phyloP scores from a whole-genome alignment of 2,888 invertebrate species.

The Pimpla rufipes region DNA sequence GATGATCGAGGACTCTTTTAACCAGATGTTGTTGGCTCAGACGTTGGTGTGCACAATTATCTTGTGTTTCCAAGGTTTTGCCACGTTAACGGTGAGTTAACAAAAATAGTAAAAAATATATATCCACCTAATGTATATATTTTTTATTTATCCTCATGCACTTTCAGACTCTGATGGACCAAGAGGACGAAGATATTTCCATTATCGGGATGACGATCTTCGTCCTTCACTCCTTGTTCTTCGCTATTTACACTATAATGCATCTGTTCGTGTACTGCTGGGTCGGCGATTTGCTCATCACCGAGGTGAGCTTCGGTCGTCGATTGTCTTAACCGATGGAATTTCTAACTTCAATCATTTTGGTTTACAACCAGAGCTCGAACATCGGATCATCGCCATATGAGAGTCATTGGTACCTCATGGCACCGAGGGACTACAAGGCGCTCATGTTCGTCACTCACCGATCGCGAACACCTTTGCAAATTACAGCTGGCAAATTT shows the following conservation, averaged over 20 bases:
- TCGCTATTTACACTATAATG: slow-evolving; percentile 67
- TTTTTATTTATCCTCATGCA: neutral
- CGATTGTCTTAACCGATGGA: no score
- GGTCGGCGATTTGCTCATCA: slow-evolving; percentile 73
- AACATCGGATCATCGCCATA: no score
- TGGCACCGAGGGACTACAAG: no score
- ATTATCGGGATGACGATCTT: slow-evolving; percentile 64
- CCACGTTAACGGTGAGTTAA: slow-evolving; percentile 74
- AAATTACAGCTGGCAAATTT: slow-evolving; percentile 78
- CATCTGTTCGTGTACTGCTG: slow-evolving; percentile 76
- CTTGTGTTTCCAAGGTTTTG: slow-evolving; percentile 77
- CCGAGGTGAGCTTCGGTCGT: slow-evolving; percentile 60
- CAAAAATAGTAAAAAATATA: neutral
- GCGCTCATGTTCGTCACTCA: slow-evolving; percentile 69
- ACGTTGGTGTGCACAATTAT: slow-evolving; percentile 74
- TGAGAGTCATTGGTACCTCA: no score
- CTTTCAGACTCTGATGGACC: slow-evolving; percentile 64
- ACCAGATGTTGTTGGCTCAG: slow-evolving; percentile 75
- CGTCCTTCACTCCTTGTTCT: slow-evolving; percentile 31
- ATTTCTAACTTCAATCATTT: no score
- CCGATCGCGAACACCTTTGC: slow-evolving; percentile 72
- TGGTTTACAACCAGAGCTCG: no score
- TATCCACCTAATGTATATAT: no score
- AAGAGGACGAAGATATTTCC: slow-evolving; percentile 50
- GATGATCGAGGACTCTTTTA: slow-evolving; percentile 76